phyloP scores from a whole-genome alignment of 1,140 invertebrate genomes.

The Reticulitermes speratus region DNA sequence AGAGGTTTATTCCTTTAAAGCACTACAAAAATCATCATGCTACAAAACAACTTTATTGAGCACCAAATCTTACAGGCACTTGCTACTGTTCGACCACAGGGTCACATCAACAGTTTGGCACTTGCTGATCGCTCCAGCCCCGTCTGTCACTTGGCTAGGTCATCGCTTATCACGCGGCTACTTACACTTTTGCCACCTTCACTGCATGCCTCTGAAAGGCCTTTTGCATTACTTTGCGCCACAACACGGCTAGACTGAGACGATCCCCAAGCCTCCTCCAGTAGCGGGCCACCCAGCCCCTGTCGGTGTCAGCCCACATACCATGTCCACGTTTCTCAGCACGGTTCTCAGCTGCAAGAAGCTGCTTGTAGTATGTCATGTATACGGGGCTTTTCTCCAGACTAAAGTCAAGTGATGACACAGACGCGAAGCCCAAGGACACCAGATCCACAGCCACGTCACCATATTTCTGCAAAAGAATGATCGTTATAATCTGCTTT shows the following conservation, averaged over 20 bases:
- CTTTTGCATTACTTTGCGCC: neutral
- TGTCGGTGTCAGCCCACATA: conserved; percentile 33
- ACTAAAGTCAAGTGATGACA: conserved; percentile 28
- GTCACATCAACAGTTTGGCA: no score
- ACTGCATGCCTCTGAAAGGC: neutral
- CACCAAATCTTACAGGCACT: no score
- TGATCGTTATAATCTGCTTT: neutral
- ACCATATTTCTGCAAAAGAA: conserved; percentile 14
- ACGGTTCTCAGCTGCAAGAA: conserved; percentile 30
- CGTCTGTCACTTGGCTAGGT: no score
- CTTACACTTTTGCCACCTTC: neutral
- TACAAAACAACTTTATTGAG: no score
- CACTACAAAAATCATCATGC: no score
- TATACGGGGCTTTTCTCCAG: conserved; percentile 32
- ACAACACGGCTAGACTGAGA: neutral
- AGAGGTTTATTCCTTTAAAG: no score
- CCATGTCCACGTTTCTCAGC: conserved; percentile 33
- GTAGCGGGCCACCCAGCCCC: neutral
- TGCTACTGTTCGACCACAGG: no score
- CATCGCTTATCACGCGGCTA: no score
- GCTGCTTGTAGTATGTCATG: conserved; percentile 35
- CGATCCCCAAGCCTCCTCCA: neutral
- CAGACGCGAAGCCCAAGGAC: conserved; percentile 37
- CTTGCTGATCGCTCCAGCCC: no score
- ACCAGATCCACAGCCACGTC: conserved; percentile 35